Percentiles rank a stretch among this genome's conserved stretches.
Conservation (phyloP, 92 coral and sea anemone genomes). For the Phymanthus crucifer region DNA sequence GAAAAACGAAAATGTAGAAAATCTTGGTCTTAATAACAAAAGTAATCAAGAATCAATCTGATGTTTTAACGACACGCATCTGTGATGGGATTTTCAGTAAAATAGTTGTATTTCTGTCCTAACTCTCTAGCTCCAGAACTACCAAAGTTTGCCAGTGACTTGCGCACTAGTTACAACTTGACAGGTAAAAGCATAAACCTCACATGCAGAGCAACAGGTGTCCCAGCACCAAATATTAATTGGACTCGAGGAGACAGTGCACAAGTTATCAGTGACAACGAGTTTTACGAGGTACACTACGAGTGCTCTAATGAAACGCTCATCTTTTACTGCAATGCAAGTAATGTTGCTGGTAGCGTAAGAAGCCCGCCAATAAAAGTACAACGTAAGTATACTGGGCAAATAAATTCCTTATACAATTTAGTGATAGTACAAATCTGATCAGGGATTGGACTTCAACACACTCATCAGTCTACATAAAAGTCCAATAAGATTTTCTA, state of each 20-base stretch:
- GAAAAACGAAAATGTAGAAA: too few species aligned
- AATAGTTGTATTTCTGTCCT: too few species aligned
- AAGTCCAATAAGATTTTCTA: too few species aligned
- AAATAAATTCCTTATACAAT: too few species aligned
- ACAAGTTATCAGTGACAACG: neutral
- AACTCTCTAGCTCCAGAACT: neutral
- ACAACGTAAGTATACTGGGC: neutral
- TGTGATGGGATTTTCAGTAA: too few species aligned
- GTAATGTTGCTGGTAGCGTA: neutral
- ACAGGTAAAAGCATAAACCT: slow-evolving; percentile 33
- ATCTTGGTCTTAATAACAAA: too few species aligned
- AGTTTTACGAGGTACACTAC: neutral
- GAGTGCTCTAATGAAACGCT: neutral
- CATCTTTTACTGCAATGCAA: neutral
- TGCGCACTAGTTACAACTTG: neutral
- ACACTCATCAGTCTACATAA: too few species aligned
- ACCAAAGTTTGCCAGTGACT: neutral
- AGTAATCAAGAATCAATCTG: too few species aligned
- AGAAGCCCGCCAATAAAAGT: neutral
- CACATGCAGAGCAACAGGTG: slow-evolving; percentile 80
- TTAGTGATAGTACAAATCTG: too few species aligned
- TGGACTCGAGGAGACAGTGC: slow-evolving; percentile 42
- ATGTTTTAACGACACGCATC: too few species aligned
- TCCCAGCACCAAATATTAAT: slow-evolving; percentile 60
- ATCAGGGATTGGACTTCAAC: too few species aligned